Evolutionary conservation across 23 tunicate genomes (phyloP).

Genomic region (Halocynthia aurantium): DNA sequence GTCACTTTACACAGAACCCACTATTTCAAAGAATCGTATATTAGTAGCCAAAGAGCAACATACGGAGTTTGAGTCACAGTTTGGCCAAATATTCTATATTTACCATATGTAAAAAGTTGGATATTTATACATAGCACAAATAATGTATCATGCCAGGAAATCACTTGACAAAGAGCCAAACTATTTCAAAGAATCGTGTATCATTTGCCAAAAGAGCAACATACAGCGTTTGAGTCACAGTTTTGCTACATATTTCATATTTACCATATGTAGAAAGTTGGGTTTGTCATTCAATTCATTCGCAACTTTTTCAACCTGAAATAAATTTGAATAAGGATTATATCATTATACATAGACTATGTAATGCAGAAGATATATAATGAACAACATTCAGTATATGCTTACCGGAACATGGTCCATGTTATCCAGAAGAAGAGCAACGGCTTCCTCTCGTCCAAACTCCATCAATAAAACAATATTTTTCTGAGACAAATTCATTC

Average conservation of each 20-base stretch:
- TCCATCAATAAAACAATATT: slow-evolving; percentile 67
- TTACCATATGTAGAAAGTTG: slow-evolving; percentile 62
- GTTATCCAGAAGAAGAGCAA: slow-evolving; percentile 68
- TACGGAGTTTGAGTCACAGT: too few species aligned
- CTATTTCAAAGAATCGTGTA: too few species aligned
- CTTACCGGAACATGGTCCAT: slow-evolving; percentile 87
- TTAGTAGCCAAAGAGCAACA: too few species aligned
- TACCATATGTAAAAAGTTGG: slow-evolving; percentile 63
- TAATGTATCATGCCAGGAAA: too few species aligned
- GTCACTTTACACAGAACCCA: too few species aligned
- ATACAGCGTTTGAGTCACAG: too few species aligned
- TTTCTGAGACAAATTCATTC: slow-evolving; percentile 34
- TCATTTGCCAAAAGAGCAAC: too few species aligned
- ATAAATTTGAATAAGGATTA: neutral
- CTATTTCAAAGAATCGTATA: too few species aligned
- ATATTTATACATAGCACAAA: too few species aligned
- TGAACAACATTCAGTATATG: neutral
- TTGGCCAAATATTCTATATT: neutral
- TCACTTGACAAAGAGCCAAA: too few species aligned
- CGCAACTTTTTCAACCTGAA: slow-evolving; percentile 65
- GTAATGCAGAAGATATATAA: neutral
- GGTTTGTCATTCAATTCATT: slow-evolving; percentile 48
- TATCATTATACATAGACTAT: neutral
- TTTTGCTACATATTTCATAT: neutral
- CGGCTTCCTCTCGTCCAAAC: slow-evolving; percentile 61